Evolutionary conservation across 2,797 vertebrate genomes (phyloP).

Genomic region (Cyclura pinguis): DNA sequence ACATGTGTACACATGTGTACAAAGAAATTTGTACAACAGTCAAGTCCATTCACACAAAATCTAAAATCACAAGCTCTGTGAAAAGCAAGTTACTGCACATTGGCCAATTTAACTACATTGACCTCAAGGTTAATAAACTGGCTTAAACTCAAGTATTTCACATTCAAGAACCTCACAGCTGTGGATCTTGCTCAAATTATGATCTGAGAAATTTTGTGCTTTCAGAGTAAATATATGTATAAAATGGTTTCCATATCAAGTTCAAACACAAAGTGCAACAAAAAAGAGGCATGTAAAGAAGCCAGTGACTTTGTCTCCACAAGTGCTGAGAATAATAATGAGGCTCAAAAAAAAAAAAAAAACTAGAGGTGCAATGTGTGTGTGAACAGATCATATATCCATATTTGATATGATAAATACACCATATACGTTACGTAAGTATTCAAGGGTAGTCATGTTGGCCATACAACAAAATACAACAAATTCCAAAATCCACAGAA

Average conservation of each 20-base stretch:
- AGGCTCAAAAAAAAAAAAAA: slow-evolving; percentile 56
- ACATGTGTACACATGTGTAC: neutral
- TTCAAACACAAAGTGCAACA: neutral
- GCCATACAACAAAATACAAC: too few relatives aligned
- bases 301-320: slow-evolving; percentile 32
- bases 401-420: neutral
- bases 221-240: neutral
- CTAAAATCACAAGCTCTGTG: neutral
- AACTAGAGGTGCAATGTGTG: slow-evolving; percentile 38
- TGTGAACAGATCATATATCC: neutral
- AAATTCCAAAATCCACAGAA: too few relatives aligned
- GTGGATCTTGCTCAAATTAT: neutral
- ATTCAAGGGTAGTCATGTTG: too few relatives aligned
- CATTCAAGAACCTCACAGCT: slow-evolving; percentile 12
- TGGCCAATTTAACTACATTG: slow-evolving; percentile 14
- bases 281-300: neutral
- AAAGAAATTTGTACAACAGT: neutral
- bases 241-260: neutral
- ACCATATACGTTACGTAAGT: neutral
- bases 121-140: slow-evolving; percentile 31
- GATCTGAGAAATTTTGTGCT: neutral
- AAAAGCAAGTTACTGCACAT: slow-evolving; percentile 26
- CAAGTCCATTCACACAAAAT: neutral
- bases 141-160: slow-evolving; percentile 24
- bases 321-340: slow-evolving; percentile 60